Percentiles rank a stretch among this genome's conserved stretches.
phyloP scores from a whole-genome alignment of 1,140 invertebrate species.

The Schlechtendalia chinensis region DNA sequence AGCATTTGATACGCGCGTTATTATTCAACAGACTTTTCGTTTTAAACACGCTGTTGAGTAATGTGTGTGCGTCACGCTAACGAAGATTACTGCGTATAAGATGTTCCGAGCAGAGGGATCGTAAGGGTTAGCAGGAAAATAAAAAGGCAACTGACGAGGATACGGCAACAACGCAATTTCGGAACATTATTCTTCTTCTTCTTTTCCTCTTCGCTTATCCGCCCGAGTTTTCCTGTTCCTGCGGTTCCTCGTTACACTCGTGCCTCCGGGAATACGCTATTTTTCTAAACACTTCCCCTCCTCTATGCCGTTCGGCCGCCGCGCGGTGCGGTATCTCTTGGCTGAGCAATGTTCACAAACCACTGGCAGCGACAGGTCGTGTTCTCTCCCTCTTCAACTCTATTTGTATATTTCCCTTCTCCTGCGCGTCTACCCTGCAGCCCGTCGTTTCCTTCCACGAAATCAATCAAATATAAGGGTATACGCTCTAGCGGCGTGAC shows the following conservation, averaged over 20 bases:
- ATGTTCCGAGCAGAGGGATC: not conserved
- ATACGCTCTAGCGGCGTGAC: not conserved
- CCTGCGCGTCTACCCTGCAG: too few species aligned
- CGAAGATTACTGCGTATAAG: not conserved
- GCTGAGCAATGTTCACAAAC: slow-evolving; percentile 30
- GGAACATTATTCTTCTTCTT: not conserved
- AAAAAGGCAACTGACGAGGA: not conserved
- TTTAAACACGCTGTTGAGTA: too few species aligned
- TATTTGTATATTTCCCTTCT: not conserved
- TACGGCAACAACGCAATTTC: not conserved
- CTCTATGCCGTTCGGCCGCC: not conserved
- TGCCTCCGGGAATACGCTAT: slow-evolving; percentile 2
- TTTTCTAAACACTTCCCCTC: slow-evolving; percentile 18
- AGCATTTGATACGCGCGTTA: not conserved
- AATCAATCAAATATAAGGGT: slow-evolving; percentile 41
- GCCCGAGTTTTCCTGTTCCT: not conserved
- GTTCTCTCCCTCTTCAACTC: not conserved
- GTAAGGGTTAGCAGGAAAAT: not conserved
- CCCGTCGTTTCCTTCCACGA: not conserved
- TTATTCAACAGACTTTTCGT: not conserved
- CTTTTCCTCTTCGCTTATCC: not conserved
- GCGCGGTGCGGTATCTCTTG: not conserved
- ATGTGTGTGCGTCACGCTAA: too few species aligned
- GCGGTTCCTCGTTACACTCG: slow-evolving; percentile 3
- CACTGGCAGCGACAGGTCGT: slow-evolving; percentile 44